Conservation (phyloP, 2,888 invertebrate species). For the Corythucha ciliata region DNA sequence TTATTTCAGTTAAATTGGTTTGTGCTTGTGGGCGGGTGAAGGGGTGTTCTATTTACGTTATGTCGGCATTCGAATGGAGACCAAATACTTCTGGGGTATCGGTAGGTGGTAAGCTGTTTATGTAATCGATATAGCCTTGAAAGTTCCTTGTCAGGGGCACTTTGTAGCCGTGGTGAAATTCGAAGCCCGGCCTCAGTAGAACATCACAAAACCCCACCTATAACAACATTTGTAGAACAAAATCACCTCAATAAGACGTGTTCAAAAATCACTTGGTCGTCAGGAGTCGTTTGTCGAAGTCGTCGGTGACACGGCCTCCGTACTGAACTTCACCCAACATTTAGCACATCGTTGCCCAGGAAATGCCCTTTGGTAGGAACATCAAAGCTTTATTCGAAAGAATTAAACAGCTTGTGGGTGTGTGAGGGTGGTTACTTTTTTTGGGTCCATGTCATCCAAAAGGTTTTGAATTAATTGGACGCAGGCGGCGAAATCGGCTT, state of each 20-base stretch:
- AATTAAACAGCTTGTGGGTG: too few relatives aligned
- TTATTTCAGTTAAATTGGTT: too few relatives aligned
- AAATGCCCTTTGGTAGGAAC: constrained; percentile 56
- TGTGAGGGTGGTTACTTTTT: too few relatives aligned
- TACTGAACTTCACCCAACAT: constrained; percentile 88
- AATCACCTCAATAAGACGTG: too few relatives aligned
- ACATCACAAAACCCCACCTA: constrained; percentile 88
- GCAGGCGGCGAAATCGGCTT: constrained; percentile 90
- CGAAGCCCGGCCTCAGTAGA: constrained; percentile 75
- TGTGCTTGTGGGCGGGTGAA: too few relatives aligned
- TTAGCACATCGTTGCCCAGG: constrained; percentile 94
- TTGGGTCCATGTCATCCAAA: constrained; percentile 92
- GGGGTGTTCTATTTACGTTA: constrained; percentile 53
- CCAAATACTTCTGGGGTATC: constrained; percentile 96
- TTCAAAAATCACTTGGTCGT: too few relatives aligned
- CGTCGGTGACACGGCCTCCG: constrained; percentile 91
- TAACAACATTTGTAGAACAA: too few relatives aligned
- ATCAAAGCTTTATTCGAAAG: background rate
- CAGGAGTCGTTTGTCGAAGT: constrained; percentile 87
- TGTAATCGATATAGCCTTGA: constrained; percentile 69
- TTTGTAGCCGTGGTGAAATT: constrained; percentile 87
- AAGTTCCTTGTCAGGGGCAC: constrained; percentile 73
- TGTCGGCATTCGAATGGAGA: constrained; percentile 92
- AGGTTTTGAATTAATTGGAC: constrained; percentile 95
- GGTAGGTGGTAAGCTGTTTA: constrained; percentile 69